A percentile compares a stretch with the other conserved stretches of the same genome.
Conservation (phyloP, 1,140 invertebrate genomes). For the Aporrectodea caliginosa region DNA sequence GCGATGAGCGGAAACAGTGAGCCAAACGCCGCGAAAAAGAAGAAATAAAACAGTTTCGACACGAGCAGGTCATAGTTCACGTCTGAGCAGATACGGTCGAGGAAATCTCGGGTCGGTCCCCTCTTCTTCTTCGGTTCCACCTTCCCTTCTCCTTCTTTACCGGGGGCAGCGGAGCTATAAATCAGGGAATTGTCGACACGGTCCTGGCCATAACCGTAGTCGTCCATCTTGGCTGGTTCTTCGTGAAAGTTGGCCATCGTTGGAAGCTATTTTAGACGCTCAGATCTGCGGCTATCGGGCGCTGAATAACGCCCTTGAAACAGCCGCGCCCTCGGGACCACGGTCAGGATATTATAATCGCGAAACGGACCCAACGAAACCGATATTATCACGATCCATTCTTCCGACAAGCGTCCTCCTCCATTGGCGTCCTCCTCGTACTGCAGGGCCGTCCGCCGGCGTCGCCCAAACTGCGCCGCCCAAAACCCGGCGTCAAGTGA, state of each 20-base stretch:
- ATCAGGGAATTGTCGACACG: background rate
- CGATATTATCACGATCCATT: background rate
- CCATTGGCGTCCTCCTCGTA: background rate
- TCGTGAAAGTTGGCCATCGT: background rate
- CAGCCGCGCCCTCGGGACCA: too few relatives aligned
- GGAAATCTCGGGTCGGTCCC: constrained; percentile 40
- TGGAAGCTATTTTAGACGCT: too few relatives aligned
- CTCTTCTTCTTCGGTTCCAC: constrained; percentile 11
- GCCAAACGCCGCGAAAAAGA: constrained; percentile 98
- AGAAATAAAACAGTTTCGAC: constrained; percentile 81
- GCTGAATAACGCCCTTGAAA: background rate
- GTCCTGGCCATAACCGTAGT: background rate
- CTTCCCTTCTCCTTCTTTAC: background rate
- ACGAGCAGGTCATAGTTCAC: constrained; percentile 50
- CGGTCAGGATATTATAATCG: too few relatives aligned
- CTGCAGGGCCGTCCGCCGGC: background rate
- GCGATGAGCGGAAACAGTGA: constrained; percentile 96
- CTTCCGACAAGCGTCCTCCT: too few relatives aligned
- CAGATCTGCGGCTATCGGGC: too few relatives aligned
- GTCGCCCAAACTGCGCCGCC: background rate
- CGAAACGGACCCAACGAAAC: too few relatives aligned
- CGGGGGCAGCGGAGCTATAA: background rate
- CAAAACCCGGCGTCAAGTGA: too few relatives aligned
- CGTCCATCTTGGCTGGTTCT: background rate
- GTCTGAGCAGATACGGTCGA: constrained; percentile 47